Conservation (phyloP, 2,888 invertebrate genomes). For the Drosophila tripunctata region DNA sequence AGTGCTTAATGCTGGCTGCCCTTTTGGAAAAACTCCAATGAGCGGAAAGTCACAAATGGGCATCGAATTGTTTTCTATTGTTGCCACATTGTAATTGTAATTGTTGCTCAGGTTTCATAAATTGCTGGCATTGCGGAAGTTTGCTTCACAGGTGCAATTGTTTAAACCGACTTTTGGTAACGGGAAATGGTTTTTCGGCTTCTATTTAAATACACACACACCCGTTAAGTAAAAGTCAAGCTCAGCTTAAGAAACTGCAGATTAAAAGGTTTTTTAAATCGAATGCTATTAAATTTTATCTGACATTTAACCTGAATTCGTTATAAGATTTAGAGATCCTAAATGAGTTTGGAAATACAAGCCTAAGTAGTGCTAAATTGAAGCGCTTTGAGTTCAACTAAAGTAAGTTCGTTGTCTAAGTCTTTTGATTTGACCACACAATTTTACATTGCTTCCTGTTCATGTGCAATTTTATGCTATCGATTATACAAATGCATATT, state of each 20-base stretch:
- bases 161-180: constrained; percentile 6
- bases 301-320: no score
- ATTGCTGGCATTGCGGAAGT: constrained; percentile 54
- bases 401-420: constrained; percentile 65
- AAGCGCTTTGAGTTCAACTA: background rate
- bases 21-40: constrained; percentile 66
- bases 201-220: background rate
- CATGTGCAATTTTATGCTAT: constrained; percentile 1
- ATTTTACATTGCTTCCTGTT: constrained; percentile 35
- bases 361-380: background rate
- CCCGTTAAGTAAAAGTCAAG: constrained; percentile 43
- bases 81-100: constrained; percentile 36
- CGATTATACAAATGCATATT: constrained; percentile 21
- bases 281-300: no score
- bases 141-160: constrained; percentile 29
- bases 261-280: no score
- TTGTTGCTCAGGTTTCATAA: constrained; percentile 46
- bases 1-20: constrained; percentile 41
- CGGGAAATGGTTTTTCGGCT: constrained; percentile 13
- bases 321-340: no score
- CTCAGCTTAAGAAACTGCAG: background rate
- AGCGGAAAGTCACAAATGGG: constrained; percentile 53
- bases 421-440: constrained; percentile 59
- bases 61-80: constrained; percentile 44
- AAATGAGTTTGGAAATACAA: no score